Evolutionary conservation across 2,888 invertebrate genomes (phyloP), one percentile per base, ranked within the genome.

Genomic region (Athripsodes cinereus): DNA sequence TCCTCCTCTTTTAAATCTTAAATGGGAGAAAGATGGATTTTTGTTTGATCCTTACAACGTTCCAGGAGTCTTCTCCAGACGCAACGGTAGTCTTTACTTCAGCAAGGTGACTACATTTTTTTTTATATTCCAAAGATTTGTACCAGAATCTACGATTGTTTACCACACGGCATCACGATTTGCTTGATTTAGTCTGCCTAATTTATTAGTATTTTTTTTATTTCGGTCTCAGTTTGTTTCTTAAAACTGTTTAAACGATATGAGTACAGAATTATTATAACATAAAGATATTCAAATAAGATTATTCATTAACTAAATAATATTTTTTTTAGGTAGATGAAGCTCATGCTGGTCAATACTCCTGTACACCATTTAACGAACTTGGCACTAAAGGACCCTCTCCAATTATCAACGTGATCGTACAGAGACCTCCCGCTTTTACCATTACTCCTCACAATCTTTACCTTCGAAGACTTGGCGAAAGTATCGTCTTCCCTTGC

Each of bases 21-120:
- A 91, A 64, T 96, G 96, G 96, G 92, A 92, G 71, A 95, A 95
- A 72, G 93, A 96, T 71, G 92, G 92, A 18, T 88, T 92, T 66
- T 82, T 92, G 1, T 94, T 90, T 72, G 92, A 94, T 70, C 92
- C 93, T 0, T 91, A 90, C 76, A 91, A 92, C 72, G 91, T 92
- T 48, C 91, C 84, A 64, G 92, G 92, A 18, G 92, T 93, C 0
- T 90, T 89, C 71, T 90, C 88, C 70, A 84, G 90, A 68, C 79
- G 86, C 67, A 94, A 93, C 71, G 93, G 93, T 54, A 92, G 92
- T 66, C 77, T 93, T 44, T 88, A 83, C 65, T 90, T 91, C 69
- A 88, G 85, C 67, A 87, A 88, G 78, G 78, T 77, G 53, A 31
- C 31, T 31, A 31, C 31, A 11, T 31, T 8, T 31, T 31, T 31